Conservation (phyloP, 2,888 invertebrate genomes). For the Xestia c-nigrum region DNA sequence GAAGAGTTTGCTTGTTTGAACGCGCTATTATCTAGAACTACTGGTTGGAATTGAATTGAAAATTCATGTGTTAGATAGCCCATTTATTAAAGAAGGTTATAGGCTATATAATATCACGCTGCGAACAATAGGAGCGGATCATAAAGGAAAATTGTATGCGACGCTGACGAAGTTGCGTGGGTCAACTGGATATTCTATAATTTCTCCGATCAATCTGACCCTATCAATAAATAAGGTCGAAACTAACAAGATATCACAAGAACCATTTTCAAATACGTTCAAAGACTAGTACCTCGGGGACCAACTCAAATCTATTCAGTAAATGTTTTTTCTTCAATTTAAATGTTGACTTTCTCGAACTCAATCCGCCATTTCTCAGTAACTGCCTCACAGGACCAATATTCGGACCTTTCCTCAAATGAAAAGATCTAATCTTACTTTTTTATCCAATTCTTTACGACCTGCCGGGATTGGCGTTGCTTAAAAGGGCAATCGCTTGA, state of each 20-base stretch:
- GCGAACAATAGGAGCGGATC: no score
- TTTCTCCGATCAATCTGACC: conserved; percentile 18
- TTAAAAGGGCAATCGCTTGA: conserved; percentile 74
- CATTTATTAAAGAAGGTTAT: no score
- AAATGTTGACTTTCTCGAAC: conserved; percentile 77
- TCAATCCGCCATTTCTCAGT: conserved; percentile 75
- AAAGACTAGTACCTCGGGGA: conserved; percentile 46
- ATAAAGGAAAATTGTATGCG: no score
- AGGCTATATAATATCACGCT: no score
- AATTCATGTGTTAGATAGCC: no score
- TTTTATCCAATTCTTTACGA: conserved; percentile 81
- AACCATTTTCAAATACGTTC: conserved; percentile 49
- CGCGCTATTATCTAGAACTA: no score
- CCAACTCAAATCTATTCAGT: conserved; percentile 70
- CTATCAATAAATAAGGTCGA: conserved; percentile 22
- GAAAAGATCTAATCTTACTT: conserved; percentile 84
- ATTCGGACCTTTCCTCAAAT: conserved; percentile 82
- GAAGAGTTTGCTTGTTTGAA: no score
- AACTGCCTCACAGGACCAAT: conserved; percentile 80
- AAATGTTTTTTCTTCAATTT: conserved; percentile 72
- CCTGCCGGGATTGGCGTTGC: conserved; percentile 74
- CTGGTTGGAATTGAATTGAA: no score
- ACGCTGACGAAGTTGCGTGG: no score
- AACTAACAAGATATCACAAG: conserved; percentile 43
- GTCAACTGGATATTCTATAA: background rate